Conservation (phyloP, 2,888 invertebrate genomes). For the Alsophila aescularia region DNA sequence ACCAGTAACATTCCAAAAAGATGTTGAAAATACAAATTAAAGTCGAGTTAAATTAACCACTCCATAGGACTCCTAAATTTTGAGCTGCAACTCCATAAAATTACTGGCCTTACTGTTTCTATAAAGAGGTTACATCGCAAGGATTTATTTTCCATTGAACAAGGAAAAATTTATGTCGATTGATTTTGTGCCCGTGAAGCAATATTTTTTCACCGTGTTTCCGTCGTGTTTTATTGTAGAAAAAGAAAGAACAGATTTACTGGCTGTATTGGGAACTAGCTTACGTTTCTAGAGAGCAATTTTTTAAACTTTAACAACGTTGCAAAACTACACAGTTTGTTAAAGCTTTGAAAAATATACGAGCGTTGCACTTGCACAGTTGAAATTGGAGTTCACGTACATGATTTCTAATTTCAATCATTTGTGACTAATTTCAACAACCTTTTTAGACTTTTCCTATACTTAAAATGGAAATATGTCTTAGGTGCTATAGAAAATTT, state of each 20-base stretch:
- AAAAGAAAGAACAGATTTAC: slow-evolving; percentile 27
- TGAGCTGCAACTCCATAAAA: no score
- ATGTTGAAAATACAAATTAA: no score
- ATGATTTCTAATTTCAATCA: no score
- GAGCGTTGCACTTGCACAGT: no score
- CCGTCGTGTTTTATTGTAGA: slow-evolving; percentile 32
- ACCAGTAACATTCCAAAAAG: no score
- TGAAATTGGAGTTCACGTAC: no score
- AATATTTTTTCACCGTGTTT: slow-evolving; percentile 42
- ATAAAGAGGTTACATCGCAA: slow-evolving; percentile 31
- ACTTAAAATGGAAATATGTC: no score
- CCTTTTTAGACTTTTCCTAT: no score
- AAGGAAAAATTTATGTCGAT: slow-evolving; percentile 45
- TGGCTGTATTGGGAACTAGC: slow-evolving; percentile 29
- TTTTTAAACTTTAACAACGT: slow-evolving; percentile 29
- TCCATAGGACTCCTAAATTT: no score
- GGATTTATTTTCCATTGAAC: slow-evolving; percentile 52
- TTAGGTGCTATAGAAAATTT: no score
- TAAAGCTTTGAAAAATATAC: background rate
- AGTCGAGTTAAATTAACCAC: no score
- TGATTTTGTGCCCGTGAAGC: slow-evolving; percentile 45
- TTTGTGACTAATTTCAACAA: no score
- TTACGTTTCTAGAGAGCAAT: slow-evolving; percentile 26
- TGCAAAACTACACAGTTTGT: slow-evolving; percentile 13
- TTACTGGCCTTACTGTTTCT: slow-evolving; percentile 14